Conservation (phyloP, 92 coral and sea anemone species). For the Zoanthus sociatus region DNA sequence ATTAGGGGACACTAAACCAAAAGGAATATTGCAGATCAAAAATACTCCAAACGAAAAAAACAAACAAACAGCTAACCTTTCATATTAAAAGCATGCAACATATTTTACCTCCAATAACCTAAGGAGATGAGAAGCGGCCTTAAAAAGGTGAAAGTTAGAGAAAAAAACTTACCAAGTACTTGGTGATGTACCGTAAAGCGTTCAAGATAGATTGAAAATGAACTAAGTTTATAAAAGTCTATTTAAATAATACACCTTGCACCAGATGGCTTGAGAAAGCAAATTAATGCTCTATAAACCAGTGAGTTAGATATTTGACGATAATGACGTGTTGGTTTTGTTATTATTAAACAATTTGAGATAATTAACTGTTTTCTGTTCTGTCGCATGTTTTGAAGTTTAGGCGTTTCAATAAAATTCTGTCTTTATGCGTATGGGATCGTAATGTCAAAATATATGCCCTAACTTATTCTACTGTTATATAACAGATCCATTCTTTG, state of each 20-base stretch:
- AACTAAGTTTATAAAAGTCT: slow-evolving; percentile 38
- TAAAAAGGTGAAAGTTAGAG: background rate
- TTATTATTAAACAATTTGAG: slow-evolving; percentile 77
- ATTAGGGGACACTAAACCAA: slow-evolving; percentile 28
- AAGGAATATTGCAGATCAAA: background rate
- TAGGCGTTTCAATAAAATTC: slow-evolving; percentile 42
- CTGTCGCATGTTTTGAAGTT: slow-evolving; percentile 50
- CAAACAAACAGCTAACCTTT: background rate
- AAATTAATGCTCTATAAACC: slow-evolving; percentile 57
- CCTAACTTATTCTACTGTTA: slow-evolving; percentile 7
- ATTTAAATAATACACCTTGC: slow-evolving; percentile 42
- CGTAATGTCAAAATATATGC: slow-evolving; percentile 30
- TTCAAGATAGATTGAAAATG: slow-evolving; percentile 12
- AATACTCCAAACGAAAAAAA: background rate
- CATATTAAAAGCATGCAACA: background rate
- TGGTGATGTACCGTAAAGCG: background rate
- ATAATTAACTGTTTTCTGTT: slow-evolving; percentile 65
- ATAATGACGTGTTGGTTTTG: slow-evolving; percentile 76
- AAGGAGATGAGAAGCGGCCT: background rate
- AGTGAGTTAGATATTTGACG: slow-evolving; percentile 67
- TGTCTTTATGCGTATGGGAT: slow-evolving; percentile 35
- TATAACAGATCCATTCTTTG: background rate
- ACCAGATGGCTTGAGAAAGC: slow-evolving; percentile 83
- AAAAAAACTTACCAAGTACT: background rate
- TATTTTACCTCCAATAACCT: slow-evolving; percentile 15